phyloP scores from a whole-genome alignment of 1,140 invertebrate genomes.

The Marisa cornuarietis region DNA sequence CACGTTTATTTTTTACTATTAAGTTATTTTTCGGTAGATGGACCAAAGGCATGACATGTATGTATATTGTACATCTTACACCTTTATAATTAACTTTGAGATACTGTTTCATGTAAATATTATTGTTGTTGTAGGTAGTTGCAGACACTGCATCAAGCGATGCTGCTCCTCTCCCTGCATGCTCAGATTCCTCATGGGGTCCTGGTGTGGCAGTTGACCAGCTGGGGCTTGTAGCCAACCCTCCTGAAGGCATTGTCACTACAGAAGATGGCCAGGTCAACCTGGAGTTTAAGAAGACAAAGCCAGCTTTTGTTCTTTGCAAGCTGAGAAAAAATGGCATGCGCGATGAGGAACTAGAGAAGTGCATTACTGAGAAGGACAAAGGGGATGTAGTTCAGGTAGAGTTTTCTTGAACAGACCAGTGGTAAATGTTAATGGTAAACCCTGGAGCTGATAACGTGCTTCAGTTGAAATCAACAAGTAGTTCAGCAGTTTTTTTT shows the following conservation, averaged over 20 bases:
- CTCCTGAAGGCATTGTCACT: conserved; percentile 52
- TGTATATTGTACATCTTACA: no score
- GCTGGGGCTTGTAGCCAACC: conserved; percentile 58
- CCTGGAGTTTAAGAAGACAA: conserved; percentile 54
- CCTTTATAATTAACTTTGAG: no score
- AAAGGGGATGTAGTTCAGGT: conserved; percentile 44
- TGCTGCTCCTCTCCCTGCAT: conserved; percentile 59
- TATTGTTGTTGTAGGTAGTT: conserved; percentile 34
- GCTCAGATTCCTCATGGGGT: conserved; percentile 66
- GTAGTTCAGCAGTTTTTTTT: no score
- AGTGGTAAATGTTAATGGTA: not conserved
- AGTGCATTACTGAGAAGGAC: conserved; percentile 55
- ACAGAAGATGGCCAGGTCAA: conserved; percentile 47
- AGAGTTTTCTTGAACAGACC: not conserved
- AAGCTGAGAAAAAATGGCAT: conserved; percentile 56
- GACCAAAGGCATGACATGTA: not conserved
- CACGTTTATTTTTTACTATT: not conserved
- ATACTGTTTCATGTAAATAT: no score
- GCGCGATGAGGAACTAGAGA: conserved; percentile 56
- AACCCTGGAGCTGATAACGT: no score
- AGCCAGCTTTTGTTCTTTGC: conserved; percentile 52
- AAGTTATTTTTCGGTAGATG: not conserved
- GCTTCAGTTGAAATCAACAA: no score
- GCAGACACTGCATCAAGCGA: conserved; percentile 54
- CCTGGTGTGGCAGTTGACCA: conserved; percentile 62